Evolutionary conservation across 2,888 invertebrate genomes (phyloP), one percentile per base, ranked within the genome.

Genomic region (Apodemia hepburni): DNA sequence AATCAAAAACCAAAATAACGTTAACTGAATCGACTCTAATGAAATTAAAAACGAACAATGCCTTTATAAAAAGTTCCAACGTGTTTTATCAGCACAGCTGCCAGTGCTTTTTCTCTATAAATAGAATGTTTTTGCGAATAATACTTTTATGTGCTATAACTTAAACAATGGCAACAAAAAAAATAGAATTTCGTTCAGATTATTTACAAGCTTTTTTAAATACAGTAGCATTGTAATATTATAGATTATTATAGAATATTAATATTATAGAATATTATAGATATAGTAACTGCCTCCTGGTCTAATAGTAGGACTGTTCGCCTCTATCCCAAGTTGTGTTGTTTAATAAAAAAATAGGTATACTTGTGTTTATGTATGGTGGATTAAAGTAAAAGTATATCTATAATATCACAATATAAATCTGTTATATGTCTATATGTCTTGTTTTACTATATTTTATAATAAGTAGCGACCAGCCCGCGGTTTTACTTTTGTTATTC

Each of bases 41-140:
- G 51, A 51, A 51, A 51, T 51, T 51, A 51, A 27, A 51, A 51
- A 22, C 51, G 51, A 18, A 51, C 51, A 51, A 27, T 51, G 22
- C 11, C 18, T 51, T 51, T 38, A 38, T 38, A 27, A 18, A 51
- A 51, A 22, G 22, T 27, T 51, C 27, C 12, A 5, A 11, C 12
- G 51, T 51, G 12, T 18, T 18, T 22, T 12, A 18, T 51, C 12
- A 27, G 51, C 12, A 15, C 51, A 51, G 51, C 51, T 51, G 51
- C 12, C 51, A 22, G 18, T 18, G 12, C n/a, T n/a, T 51, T 51
- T 51, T 27, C 22, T 51, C 54, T 3, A 27, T 22, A 27, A 54
- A 54, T 54, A 54, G 12, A 22, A 27, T 54, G 12, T 54, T 54
- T 54, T 4, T 27, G 8, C 22, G 11, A 51, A 51, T 51, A 51